These are phyloP conservation scores for Osmerus eperlanus DNA, from an alignment of 2,113 vertebrate species.

Conservation along the genomic window DNA sequence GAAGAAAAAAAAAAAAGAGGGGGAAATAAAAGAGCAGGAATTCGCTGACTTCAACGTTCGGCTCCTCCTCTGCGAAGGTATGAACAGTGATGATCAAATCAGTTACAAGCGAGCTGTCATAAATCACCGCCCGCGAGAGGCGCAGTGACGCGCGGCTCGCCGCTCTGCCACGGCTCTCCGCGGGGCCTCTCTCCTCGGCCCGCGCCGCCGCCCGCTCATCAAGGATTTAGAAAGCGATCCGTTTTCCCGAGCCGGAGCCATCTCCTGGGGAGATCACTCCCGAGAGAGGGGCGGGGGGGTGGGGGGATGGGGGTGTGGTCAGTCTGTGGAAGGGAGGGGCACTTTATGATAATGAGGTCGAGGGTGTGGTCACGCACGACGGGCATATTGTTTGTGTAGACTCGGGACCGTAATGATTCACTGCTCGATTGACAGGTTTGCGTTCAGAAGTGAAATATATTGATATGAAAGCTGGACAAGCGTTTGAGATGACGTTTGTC, in stretches of 20 bases:
- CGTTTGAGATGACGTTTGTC: too few relatives aligned
- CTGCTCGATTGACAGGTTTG: too few relatives aligned
- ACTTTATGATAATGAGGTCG: too few relatives aligned
- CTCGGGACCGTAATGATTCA: too few relatives aligned
- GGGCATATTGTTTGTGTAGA: too few relatives aligned
- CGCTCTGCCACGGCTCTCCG: conserved; percentile 53
- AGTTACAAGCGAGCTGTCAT: conserved; percentile 63
- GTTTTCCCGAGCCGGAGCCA: conserved; percentile 50
- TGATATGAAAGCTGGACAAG: too few relatives aligned
- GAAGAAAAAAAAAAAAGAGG: conserved; percentile 51
- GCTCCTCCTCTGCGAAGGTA: conserved; percentile 51
- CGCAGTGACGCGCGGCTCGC: conserved; percentile 61
- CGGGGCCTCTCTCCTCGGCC: conserved; percentile 50
- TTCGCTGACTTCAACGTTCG: conserved; percentile 62
- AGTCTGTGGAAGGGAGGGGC: neutral
- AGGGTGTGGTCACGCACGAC: too few relatives aligned
- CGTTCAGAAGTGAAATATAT: too few relatives aligned
- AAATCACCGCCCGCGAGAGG: conserved; percentile 65
- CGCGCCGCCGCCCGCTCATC: conserved; percentile 51
- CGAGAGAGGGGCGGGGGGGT: conserved; percentile 36
- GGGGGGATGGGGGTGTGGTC: neutral
- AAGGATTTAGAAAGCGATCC: conserved; percentile 71
- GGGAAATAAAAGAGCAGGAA: conserved; percentile 46
- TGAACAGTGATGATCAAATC: conserved; percentile 75
- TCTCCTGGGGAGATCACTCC: conserved; percentile 39